Base-by-base conservation (phyloP, 2,888 invertebrate genomes). In the Drosophila macrospina region DNA sequence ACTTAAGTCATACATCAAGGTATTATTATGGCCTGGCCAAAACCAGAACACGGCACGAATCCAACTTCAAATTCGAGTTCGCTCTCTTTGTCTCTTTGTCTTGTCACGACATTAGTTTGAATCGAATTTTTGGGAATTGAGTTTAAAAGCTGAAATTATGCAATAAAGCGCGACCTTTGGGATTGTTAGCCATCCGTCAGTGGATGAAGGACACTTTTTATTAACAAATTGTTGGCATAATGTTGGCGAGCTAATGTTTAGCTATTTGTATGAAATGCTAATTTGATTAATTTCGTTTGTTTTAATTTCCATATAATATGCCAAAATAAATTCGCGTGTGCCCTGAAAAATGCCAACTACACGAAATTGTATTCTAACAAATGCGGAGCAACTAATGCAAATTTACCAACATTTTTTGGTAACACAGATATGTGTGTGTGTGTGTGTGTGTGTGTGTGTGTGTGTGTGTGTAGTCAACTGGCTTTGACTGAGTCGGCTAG, bases 251-350 rank as follows among this genome's bases (percentile, higher is more conserved):
- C 28, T 79, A 89, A 90, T 88, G 76, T 79, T 76, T 83, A 78
- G 82, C 77, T 81, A 80, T 84, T 88, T 83, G 73, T 78, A 80
- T 75, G 70, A 85, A 88, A 89, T 84, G 81, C 80, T 89, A 89
- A 90, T 88, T 89, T 83, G 79, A 83, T 85, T 79, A 85, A 85
- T 80, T 81, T 83, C 63, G 78, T 72, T 79, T 80, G 69, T 80
- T 69, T 72, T 68, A 80, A 80, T 82, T 80, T 78, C 73, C 67
- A 70, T 57, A 70, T 61, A 66, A 42, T 42, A 24, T n/a, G 51
- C 36, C 34, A 20, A 20, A 30, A 52, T 4, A 54, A 54, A 42
- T 42, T 86, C 78, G 86, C 85, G 82, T 82, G 78, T 71, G 41
- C 30, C 30, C 34, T 76, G 36, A 61, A 72, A 76, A 76, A 69